Evolutionary conservation across 2,797 vertebrate species (phyloP).

Genomic region (Tenualosa ilisha): DNA sequence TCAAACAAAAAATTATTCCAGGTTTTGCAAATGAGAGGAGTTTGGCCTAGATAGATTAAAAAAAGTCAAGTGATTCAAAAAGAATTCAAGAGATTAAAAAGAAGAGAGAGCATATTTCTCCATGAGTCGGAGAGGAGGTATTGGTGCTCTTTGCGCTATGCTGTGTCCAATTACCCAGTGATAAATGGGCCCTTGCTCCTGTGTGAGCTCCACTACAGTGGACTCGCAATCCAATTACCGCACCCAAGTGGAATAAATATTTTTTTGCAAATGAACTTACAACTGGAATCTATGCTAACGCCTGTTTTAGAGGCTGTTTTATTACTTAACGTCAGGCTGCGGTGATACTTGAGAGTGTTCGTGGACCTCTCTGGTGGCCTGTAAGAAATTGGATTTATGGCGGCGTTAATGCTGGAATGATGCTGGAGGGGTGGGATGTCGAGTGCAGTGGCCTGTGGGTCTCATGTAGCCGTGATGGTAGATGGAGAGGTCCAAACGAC

Average conservation of each 20-base stretch:
- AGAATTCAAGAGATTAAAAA: background rate
- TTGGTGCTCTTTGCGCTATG: slow-evolving; percentile 68
- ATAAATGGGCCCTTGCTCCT: slow-evolving; percentile 72
- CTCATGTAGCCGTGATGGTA: background rate
- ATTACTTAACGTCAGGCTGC: no score
- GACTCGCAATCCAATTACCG: slow-evolving; percentile 65
- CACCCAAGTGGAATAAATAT: slow-evolving; percentile 37
- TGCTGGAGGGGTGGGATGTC: background rate
- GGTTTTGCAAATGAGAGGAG: slow-evolving; percentile 3
- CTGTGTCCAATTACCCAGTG: slow-evolving; percentile 72
- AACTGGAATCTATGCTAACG: background rate
- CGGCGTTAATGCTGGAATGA: background rate
- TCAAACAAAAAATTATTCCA: background rate
- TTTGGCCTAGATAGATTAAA: slow-evolving; percentile 67
- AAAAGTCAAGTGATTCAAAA: background rate
- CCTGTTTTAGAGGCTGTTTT: no score
- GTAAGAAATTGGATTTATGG: background rate
- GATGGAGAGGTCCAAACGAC: background rate
- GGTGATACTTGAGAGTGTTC: no score
- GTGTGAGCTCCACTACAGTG: slow-evolving; percentile 56
- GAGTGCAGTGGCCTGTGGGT: background rate
- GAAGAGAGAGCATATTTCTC: slow-evolving; percentile 69
- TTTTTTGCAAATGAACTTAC: slow-evolving; percentile 45
- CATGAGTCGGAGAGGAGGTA: slow-evolving; percentile 69
- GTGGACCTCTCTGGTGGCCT: background rate